Percentiles rank a stretch among this genome's conserved stretches.
phyloP scores from a whole-genome alignment of 64 coral and sea anemone genomes.

The Dendrophyllia cribrosa region DNA sequence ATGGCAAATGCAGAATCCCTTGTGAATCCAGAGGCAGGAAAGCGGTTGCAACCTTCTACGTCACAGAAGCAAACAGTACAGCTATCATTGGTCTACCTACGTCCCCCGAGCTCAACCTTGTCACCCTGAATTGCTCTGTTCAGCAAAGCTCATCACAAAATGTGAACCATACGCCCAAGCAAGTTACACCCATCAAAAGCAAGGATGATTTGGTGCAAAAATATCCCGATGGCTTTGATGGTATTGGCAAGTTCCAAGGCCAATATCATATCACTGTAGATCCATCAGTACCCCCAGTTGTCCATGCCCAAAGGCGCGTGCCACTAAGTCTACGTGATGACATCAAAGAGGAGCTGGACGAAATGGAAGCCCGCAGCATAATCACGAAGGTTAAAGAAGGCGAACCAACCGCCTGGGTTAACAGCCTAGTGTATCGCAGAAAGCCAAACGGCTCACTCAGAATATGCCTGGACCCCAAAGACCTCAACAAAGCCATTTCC shows the following conservation, averaged over 20 bases:
- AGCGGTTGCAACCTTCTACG: slow-evolving; percentile 40
- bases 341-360: slow-evolving; percentile 29
- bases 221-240: slow-evolving; percentile 37
- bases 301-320: slow-evolving; percentile 39
- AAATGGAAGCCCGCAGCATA: slow-evolving; percentile 19
- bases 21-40: slow-evolving; percentile 21
- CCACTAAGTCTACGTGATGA: slow-evolving; percentile 50
- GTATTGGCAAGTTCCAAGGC: slow-evolving; percentile 35
- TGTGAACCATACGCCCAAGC: neutral
- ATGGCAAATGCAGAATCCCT: slow-evolving; percentile 42
- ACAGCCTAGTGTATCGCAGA: slow-evolving; percentile 74
- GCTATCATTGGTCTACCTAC: slow-evolving; percentile 75
- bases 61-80: slow-evolving; percentile 55
- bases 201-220: neutral
- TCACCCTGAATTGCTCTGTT: slow-evolving; percentile 67
- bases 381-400: slow-evolving; percentile 66
- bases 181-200: neutral
- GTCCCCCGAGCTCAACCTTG: slow-evolving; percentile 41
- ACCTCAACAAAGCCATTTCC: too few species aligned
- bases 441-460: slow-evolving; percentile 54
- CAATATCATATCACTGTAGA: too few species aligned
- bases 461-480: slow-evolving; percentile 75
- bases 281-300: slow-evolving; percentile 36
- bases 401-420: slow-evolving; percentile 66
- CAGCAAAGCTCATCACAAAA: neutral